Evolutionary conservation across 1,140 invertebrate species (phyloP).

Genomic region (Acromyrmex echinatior): DNA sequence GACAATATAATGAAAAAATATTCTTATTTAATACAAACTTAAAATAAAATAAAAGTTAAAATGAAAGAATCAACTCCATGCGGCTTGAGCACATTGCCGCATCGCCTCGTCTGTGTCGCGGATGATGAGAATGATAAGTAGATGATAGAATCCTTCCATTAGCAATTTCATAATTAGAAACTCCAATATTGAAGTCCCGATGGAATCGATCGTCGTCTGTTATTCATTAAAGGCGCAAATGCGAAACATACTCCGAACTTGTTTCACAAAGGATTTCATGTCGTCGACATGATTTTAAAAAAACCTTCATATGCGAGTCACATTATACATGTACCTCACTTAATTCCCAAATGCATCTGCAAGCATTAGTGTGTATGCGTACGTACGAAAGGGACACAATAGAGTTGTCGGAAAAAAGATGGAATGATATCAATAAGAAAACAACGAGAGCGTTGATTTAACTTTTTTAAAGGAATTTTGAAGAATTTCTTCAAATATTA

Average conservation of each 20-base stretch:
- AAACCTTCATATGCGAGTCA: not conserved
- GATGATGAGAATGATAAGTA: constrained; percentile 8
- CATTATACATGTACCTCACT: not conserved
- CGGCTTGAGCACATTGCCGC: constrained; percentile 4
- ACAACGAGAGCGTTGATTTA: not conserved
- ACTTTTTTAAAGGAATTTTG: not conserved
- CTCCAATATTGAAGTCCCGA: constrained; percentile 77
- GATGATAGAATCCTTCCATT: constrained; percentile 76
- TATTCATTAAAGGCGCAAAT: constrained; percentile 78
- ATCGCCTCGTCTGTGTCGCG: not conserved
- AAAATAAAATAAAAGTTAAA: not conserved
- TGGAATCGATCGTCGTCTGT: constrained; percentile 62
- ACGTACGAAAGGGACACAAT: not conserved
- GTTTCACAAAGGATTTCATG: constrained; percentile 35
- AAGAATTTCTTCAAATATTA: not conserved
- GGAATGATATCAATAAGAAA: constrained; percentile 20
- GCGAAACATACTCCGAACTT: constrained; percentile 53
- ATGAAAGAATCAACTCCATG: not conserved
- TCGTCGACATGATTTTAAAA: not conserved
- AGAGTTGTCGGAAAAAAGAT: not conserved
- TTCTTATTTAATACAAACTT: not conserved
- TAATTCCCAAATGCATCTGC: constrained; percentile 51
- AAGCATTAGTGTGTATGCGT: not conserved
- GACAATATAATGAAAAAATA: not conserved
- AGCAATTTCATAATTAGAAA: constrained; percentile 85